Evolutionary conservation across 2,888 invertebrate species (phyloP), one percentile per base, ranked within the genome.

Genomic region (Eurytoma californica): DNA sequence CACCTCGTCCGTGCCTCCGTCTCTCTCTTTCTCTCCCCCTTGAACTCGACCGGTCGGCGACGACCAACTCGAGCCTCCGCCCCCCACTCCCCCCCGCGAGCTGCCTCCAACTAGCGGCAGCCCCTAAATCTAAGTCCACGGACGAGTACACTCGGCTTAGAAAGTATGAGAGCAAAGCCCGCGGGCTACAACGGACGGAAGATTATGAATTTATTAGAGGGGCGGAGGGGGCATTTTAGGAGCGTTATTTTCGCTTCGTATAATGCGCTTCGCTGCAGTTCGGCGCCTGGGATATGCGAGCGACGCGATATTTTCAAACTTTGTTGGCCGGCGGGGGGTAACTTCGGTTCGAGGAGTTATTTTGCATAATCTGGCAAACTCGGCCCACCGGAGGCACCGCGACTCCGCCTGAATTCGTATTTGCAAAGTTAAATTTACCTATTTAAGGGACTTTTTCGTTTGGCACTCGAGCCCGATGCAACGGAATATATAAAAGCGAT

Each of bases 91-190:
- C 84, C 84, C 83, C 84, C 82, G 81, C 82, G 83, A 83, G 83
- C 82, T 82, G 84, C 87, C 86, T 82, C 86, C 86, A 88, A 88
- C 89, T 87, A 90, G 63, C 18, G 39, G 18, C 47, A 88, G 86
- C 89, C 88, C 88, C 89, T 89, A 89, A 90, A 89, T 90, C 90
- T 89, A 90, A 90, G 89, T 89, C 89, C 86, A 84, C 87, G 84
- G 86, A 85, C 83, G 84, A 82, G 89, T 90, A 90, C 89, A 89
- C 87, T 87, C 89, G 81, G 82, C 70, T 83, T 80, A 82, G 84
- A 87, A 89, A 89, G 85, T 86, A 57, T 39, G 9, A 16, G 24
- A 61, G 57, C 53, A 58, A 67, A 58, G 18, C 51, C 63, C 73
- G 76, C 76, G 51, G 58, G 74, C 66, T 66, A 79, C 57, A 79